phyloP scores from a whole-genome alignment of 2,113 vertebrate species.

The Rhea americana region DNA sequence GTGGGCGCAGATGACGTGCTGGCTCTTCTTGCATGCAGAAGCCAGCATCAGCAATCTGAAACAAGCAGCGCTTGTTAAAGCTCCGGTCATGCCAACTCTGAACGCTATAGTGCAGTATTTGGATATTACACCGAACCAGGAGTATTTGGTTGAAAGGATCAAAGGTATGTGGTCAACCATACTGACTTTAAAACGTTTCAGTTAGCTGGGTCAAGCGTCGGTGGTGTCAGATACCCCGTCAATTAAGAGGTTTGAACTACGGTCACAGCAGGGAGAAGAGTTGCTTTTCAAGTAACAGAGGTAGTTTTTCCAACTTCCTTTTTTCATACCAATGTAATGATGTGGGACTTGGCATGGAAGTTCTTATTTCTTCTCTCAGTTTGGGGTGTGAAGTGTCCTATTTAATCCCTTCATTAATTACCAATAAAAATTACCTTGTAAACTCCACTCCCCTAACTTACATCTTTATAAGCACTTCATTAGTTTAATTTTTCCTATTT shows the following conservation, averaged over 20 bases:
- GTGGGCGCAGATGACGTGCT: not conserved
- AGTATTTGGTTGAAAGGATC: conserved; percentile 92
- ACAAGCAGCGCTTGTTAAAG: conserved; percentile 93
- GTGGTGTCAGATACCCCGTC: accelerated
- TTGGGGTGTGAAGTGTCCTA: not conserved
- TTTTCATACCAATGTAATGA: not conserved
- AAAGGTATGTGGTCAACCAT: conserved; percentile 76
- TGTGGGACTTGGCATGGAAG: not conserved
- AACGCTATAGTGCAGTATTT: conserved; percentile 92
- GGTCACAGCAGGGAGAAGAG: not conserved
- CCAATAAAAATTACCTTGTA: accelerated
- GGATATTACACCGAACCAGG: conserved; percentile 93
- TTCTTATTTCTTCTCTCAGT: not conserved
- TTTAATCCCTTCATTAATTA: accelerated
- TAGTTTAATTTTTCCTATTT: accelerated
- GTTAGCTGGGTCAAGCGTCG: accelerated
- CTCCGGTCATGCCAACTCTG: conserved; percentile 88
- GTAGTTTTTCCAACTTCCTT: not conserved
- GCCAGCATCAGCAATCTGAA: conserved; percentile 94
- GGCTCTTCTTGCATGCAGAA: conserved; percentile 75
- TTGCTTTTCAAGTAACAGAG: not conserved
- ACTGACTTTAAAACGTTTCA: accelerated
- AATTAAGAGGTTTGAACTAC: not conserved
- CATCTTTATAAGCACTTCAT: not conserved
- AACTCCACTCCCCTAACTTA: accelerated